Percentiles rank a stretch among this genome's conserved stretches.
phyloP scores from a whole-genome alignment of 2,888 invertebrate genomes.

The Drosophila neutralis region DNA sequence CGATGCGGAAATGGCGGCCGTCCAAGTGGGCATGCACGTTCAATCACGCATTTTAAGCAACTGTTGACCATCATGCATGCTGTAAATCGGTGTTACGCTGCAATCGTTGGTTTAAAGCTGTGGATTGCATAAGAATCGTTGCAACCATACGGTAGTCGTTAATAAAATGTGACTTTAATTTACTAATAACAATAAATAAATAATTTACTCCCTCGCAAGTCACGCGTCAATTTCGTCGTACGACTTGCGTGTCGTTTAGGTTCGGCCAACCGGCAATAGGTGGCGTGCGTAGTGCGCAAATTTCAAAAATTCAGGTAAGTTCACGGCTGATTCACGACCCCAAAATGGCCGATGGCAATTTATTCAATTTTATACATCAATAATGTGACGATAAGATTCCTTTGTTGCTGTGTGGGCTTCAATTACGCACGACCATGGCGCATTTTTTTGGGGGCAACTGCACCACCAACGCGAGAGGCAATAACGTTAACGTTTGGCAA shows the following conservation, averaged over 20 bases:
- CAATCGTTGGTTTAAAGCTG: not conserved
- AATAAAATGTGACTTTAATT: not conserved
- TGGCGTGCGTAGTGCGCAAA: slow-evolving; percentile 39
- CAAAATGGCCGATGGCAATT: slow-evolving; percentile 34
- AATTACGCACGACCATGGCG: slow-evolving; percentile 25
- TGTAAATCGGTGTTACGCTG: too few species aligned
- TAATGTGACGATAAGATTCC: slow-evolving; percentile 67
- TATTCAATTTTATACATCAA: slow-evolving; percentile 53
- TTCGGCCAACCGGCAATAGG: slow-evolving; percentile 13
- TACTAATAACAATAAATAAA: not conserved
- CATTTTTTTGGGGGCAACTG: not conserved
- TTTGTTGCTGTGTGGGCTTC: slow-evolving; percentile 11
- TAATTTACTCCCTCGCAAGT: not conserved
- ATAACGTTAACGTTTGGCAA: slow-evolving; percentile 37
- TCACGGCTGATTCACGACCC: slow-evolving; percentile 6
- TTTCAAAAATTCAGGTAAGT: slow-evolving; percentile 10
- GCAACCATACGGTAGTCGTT: not conserved
- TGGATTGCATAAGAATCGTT: not conserved
- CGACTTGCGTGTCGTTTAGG: not conserved
- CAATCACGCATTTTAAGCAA: slow-evolving; percentile 15
- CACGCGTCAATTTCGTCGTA: slow-evolving; percentile 6
- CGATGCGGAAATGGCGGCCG: slow-evolving; percentile 71
- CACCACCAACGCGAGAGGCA: not conserved
- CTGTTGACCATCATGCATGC: slow-evolving; percentile 19
- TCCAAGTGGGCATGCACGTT: slow-evolving; percentile 34